phyloP scores from a whole-genome alignment of 1,140 invertebrate species.

The Penaeus vannamei region DNA sequence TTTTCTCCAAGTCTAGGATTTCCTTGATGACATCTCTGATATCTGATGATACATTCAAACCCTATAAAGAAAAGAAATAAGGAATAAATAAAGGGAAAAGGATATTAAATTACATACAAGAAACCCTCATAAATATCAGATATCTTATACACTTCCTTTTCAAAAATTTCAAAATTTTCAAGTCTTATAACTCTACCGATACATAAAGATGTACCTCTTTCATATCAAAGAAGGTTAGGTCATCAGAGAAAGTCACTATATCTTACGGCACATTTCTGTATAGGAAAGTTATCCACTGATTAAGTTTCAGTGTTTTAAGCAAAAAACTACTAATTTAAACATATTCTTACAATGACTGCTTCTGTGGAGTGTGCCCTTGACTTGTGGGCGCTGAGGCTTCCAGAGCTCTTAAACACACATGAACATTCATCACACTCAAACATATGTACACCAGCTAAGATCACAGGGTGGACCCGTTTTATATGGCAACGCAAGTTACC shows the following conservation, averaged over 20 bases:
- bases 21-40: slow-evolving; percentile 55
- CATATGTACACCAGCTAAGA: slow-evolving; percentile 73
- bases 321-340: neutral
- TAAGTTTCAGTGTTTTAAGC: neutral
- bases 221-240: no score
- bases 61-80: slow-evolving; percentile 7
- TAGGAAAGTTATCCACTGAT: neutral
- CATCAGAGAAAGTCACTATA: no score
- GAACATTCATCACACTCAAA: slow-evolving; percentile 80
- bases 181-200: neutral
- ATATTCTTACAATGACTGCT: slow-evolving; percentile 34
- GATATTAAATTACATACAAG: neutral
- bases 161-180: neutral
- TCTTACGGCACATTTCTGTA: neutral
- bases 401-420: slow-evolving; percentile 81
- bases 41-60: slow-evolving; percentile 40
- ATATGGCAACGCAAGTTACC: slow-evolving; percentile 82
- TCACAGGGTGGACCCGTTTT: slow-evolving; percentile 78
- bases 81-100: neutral
- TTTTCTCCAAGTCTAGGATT: slow-evolving; percentile 52
- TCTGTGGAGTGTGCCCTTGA: slow-evolving; percentile 74
- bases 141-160: neutral
- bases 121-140: neutral
- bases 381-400: slow-evolving; percentile 82
- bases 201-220: no score